Conservation (phyloP, 2,888 invertebrate genomes). For the Liodrosophila aerea region DNA sequence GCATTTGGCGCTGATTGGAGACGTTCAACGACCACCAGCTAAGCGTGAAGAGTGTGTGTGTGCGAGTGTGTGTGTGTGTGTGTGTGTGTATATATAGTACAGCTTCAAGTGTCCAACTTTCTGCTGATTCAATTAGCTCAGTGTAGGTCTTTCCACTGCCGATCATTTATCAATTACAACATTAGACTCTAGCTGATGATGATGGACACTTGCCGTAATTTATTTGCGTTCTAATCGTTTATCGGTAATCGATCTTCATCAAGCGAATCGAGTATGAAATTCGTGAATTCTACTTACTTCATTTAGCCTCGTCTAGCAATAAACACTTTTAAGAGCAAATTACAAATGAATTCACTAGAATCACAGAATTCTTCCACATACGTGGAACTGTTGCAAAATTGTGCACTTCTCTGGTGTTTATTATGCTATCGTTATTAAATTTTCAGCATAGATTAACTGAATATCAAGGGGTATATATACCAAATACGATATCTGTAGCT, state of each 20-base stretch:
- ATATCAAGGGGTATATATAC: too few species aligned
- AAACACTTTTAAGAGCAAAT: too few species aligned
- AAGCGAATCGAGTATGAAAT: neutral
- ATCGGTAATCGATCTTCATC: conserved; percentile 41
- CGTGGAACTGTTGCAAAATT: too few species aligned
- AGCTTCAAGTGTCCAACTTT: conserved; percentile 1
- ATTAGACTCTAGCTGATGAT: conserved; percentile 20
- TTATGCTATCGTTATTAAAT: too few species aligned
- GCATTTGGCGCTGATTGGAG: conserved; percentile 59
- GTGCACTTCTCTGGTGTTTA: too few species aligned
- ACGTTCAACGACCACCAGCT: conserved; percentile 29
- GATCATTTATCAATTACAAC: conserved; percentile 20
- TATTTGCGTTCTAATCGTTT: conserved; percentile 1
- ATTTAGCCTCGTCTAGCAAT: too few species aligned
- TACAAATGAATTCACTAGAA: too few species aligned
- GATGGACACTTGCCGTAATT: conserved; percentile 38
- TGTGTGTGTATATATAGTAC: neutral
- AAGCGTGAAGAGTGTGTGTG: neutral
- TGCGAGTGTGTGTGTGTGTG: neutral
- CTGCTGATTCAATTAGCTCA: conserved; percentile 16
- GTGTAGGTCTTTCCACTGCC: neutral
- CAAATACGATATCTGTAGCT: too few species aligned
- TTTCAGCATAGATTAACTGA: too few species aligned
- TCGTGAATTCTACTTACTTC: conserved; percentile 4
- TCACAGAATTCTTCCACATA: too few species aligned